Evolutionary conservation across 2,113 vertebrate genomes (phyloP), one percentile per base, ranked within the genome.

Genomic region (Hypomesus transpacificus): DNA sequence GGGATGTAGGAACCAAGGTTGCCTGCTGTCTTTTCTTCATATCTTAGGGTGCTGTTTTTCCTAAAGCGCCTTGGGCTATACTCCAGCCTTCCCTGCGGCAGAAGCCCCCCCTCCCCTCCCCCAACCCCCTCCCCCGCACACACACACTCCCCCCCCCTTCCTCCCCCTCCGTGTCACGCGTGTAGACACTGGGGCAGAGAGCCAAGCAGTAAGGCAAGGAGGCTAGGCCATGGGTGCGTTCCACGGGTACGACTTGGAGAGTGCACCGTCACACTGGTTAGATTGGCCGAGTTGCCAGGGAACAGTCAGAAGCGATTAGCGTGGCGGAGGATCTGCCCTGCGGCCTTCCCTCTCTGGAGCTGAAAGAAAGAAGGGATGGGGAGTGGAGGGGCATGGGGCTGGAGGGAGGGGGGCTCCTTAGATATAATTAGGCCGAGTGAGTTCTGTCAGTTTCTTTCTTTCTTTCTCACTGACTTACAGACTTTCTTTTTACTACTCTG

Each of bases 291-390:
- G 94, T 94, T 96, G 95, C 94, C 91, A 93, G 89, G 93, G 92
- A 96, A 94, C 95, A 95, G 96, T 98, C 96, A 98, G 91, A 95
- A 96, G 88, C 92, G 92, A 97, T 98, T 97, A 98, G 93, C 94
- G 94, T 93, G 91, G 93, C 90, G 85, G 89, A 93, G 91, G 94
- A 94, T 94, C 94, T 96, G 95, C 95, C 96, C 95, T 86, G 91
- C 92, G 94, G 95, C 95, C 90, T 89, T 93, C 73, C 76, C 82
- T 94, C 90, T 90, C 90, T 91, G 91, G 91, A 92, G 91, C 85
- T 86, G 89, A 89, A 84, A 87, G 88, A 92, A 90, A 89, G 75
- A 61, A 76, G 80, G 71, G 72, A 54, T 73, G 79, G 51, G 3
- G 21, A 20, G 28, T 39, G 21, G 65, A 16, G 24, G 21, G 39